phyloP scores from a whole-genome alignment of 2,113 vertebrate genomes.

The Megaceryle torquata region DNA sequence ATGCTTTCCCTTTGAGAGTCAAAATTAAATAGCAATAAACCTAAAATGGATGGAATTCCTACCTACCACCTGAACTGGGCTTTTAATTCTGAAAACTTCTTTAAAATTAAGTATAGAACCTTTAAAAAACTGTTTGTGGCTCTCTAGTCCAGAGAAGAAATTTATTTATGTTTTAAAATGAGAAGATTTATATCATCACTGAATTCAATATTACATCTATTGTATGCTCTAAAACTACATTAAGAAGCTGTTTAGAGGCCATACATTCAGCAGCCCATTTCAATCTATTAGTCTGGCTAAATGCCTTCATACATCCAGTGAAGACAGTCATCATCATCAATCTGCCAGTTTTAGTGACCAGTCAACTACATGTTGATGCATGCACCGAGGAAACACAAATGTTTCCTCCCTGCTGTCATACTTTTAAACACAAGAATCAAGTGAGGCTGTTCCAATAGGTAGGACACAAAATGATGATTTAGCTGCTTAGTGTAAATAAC shows the following conservation, averaged over 20 bases:
- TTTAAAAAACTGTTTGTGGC: background rate
- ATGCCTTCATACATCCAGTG: constrained; percentile 35
- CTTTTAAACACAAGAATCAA: background rate
- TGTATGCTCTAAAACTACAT: constrained; percentile 54
- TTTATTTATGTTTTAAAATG: constrained; percentile 26
- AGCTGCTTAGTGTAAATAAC: constrained; percentile 11
- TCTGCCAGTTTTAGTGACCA: constrained; percentile 55
- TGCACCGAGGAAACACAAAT: background rate
- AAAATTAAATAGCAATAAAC: constrained; percentile 10
- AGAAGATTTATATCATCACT: constrained; percentile 48
- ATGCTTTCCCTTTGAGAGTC: background rate
- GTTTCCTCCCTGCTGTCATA: background rate
- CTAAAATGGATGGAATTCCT: background rate
- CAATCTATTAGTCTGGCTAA: constrained; percentile 61
- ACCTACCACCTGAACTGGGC: background rate
- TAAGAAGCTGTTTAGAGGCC: constrained; percentile 48
- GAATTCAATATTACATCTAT: constrained; percentile 44
- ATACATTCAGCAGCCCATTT: constrained; percentile 39
- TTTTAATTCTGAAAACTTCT: background rate
- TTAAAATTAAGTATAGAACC: background rate
- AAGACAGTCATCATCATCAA: constrained; percentile 34
- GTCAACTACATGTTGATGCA: constrained; percentile 46
- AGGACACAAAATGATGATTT: background rate
- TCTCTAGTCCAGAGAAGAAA: background rate
- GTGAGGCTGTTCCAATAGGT: constrained; percentile 6